Percentiles rank a stretch among this genome's conserved stretches.
phyloP scores from a whole-genome alignment of 2,113 vertebrate genomes.

The Scomber scombrus region DNA sequence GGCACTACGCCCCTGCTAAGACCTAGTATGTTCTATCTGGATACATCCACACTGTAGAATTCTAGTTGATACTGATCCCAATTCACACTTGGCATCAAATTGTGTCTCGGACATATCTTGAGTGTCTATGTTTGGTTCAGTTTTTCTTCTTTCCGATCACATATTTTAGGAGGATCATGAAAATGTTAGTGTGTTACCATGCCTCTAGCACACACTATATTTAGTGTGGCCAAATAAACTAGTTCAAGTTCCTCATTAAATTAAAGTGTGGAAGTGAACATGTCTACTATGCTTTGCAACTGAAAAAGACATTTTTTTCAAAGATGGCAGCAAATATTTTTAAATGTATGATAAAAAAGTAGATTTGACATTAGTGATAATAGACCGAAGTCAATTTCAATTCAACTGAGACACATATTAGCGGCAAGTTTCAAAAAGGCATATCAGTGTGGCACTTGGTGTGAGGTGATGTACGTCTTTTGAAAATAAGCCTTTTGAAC shows the following conservation, averaged over 20 bases:
- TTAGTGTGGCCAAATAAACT: not conserved
- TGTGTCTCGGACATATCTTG: not conserved
- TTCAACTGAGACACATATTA: not conserved
- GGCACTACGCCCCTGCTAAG: not conserved
- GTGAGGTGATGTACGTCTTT: too few relatives aligned
- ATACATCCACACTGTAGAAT: not conserved
- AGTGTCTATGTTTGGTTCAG: too few relatives aligned
- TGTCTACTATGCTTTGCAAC: not conserved
- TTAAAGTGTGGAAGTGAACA: not conserved
- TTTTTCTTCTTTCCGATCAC: not conserved
- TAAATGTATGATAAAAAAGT: too few relatives aligned
- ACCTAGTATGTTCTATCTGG: not conserved
- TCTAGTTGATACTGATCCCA: not conserved
- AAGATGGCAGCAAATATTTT: too few relatives aligned
- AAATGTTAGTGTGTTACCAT: not conserved
- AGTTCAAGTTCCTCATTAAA: not conserved
- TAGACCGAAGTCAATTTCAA: not conserved
- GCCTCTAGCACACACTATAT: not conserved
- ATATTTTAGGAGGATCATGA: not conserved
- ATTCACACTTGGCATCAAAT: not conserved
- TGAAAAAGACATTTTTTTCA: too few relatives aligned
- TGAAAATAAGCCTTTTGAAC: too few relatives aligned
- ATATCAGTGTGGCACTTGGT: too few relatives aligned
- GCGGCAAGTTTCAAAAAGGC: not conserved
- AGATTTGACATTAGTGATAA: too few relatives aligned